These are phyloP conservation scores for Notodromas monacha DNA, from an alignment of 2,888 invertebrate genomes.

Conservation along the genomic window DNA sequence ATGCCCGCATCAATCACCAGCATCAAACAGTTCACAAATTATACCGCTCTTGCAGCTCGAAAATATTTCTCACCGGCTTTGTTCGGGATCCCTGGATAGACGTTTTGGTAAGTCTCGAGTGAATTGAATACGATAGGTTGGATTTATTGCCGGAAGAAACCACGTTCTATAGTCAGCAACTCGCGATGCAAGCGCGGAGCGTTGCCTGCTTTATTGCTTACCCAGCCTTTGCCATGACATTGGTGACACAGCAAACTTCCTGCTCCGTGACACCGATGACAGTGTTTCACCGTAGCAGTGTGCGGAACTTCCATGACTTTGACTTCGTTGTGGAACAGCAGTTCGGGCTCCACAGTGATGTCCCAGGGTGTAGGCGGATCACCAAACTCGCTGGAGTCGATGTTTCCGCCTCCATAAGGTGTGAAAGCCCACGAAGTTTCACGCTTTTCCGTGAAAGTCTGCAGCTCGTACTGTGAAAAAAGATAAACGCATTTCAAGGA, in stretches of 20 bases:
- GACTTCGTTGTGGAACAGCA: slow-evolving; percentile 17
- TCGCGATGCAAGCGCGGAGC: too few relatives aligned
- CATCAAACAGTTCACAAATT: too few relatives aligned
- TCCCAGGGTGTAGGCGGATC: slow-evolving; percentile 19
- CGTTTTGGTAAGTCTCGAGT: too few relatives aligned
- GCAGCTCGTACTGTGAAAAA: slow-evolving; percentile 19
- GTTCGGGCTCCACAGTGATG: slow-evolving; percentile 16
- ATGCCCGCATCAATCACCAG: too few relatives aligned
- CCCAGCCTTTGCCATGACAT: slow-evolving; percentile 19
- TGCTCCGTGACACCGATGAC: slow-evolving; percentile 17
- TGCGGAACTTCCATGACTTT: slow-evolving; percentile 20
- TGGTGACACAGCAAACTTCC: slow-evolving; percentile 15
- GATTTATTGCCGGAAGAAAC: too few relatives aligned
- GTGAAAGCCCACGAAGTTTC: slow-evolving; percentile 20
- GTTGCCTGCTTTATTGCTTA: too few relatives aligned
- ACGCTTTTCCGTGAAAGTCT: slow-evolving; percentile 21
- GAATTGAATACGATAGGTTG: too few relatives aligned
- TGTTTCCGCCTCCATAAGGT: slow-evolving; percentile 18
- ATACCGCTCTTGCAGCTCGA: too few relatives aligned
- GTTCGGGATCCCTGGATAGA: too few relatives aligned
- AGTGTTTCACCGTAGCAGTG: slow-evolving; percentile 19
- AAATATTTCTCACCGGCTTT: too few relatives aligned
- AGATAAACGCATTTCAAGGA: slow-evolving; percentile 4
- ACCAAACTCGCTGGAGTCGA: slow-evolving; percentile 15
- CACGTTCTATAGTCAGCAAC: too few relatives aligned